phyloP scores from a whole-genome alignment of 2,113 vertebrate genomes.

The Mus pahari region DNA sequence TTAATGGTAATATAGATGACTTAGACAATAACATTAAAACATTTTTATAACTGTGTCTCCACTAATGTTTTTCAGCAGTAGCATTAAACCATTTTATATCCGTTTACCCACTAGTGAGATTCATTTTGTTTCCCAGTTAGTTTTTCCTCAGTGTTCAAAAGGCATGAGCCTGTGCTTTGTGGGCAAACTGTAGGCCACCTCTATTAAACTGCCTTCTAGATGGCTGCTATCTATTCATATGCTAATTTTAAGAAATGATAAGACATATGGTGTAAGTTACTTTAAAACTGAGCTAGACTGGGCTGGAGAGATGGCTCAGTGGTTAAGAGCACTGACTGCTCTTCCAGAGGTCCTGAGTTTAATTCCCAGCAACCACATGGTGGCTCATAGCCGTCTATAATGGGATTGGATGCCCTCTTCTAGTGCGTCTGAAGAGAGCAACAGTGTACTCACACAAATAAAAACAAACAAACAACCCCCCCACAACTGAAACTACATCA shows the following conservation, averaged over 20 bases:
- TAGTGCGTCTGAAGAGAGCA: no score
- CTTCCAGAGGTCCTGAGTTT: no score
- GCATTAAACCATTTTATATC: neutral
- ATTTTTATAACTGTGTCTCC: neutral
- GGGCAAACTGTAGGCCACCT: neutral
- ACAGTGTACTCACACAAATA: no score
- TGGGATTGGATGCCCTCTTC: no score
- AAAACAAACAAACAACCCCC: no score
- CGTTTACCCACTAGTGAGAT: neutral
- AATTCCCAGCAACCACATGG: no score
- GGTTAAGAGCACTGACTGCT: no score
- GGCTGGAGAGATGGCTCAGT: no score
- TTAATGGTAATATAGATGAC: neutral
- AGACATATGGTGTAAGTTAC: neutral
- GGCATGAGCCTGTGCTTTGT: neutral
- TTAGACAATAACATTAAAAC: neutral
- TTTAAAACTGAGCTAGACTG: neutral
- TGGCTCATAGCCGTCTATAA: no score
- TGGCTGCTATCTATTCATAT: neutral
- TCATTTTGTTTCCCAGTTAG: slow-evolving; percentile 14
- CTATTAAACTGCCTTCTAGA: neutral
- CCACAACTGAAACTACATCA: neutral
- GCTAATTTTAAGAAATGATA: neutral
- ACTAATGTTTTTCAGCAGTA: slow-evolving; percentile 1
- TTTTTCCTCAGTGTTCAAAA: neutral